Base-by-base conservation (phyloP, 2,888 invertebrate species). In the Ennomos quercinarius region DNA sequence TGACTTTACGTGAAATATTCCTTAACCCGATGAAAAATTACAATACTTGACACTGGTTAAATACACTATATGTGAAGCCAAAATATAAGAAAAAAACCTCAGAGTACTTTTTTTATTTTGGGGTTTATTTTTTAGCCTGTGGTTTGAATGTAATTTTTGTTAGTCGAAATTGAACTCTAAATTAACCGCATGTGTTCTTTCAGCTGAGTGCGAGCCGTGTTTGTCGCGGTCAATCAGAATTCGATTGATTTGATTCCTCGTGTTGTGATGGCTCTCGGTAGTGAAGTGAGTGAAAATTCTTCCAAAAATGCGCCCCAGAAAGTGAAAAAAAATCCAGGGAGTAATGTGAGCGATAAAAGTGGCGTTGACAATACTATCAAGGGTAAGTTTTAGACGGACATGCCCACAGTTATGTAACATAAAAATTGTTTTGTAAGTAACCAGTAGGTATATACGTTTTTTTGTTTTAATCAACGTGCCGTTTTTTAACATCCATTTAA, bases 201-300 rank as follows among this genome's bases (percentile, higher is more conserved):
- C 90, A 93, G 92, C 92, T 91, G 92, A 89, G 90, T 83, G 85
- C 82, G 79, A 81, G 80, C 86, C 85, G 91, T 91, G 87, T 81
- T 89, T 83, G 87, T 86, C 87, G 89, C 91, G 90, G 90, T 84
- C 83, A 86, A 86, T 88, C 85, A 83, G 80, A 87, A 82, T 83
- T 81, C 86, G 87, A 89, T 87, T 89, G 87, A 87, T 89, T 87
- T 89, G 87, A 87, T 89, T 87, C 84, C 85, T 90, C 89, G 91
- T 93, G 89, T 93, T 93, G 93, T 93, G 91, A 93, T 93, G 93
- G 93, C 93, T 89, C 92, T 93, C 81, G 93, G 91, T 85, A 89
- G 93, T 93, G 93, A 93, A 91, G 93, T 93, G 93, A 92, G 88
- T 89, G 91, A 92, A 82, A 91, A 88, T 84, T 84, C 86, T 76